Base-by-base conservation (phyloP, 2,113 vertebrate genomes). In the Fukomys damarensis region DNA sequence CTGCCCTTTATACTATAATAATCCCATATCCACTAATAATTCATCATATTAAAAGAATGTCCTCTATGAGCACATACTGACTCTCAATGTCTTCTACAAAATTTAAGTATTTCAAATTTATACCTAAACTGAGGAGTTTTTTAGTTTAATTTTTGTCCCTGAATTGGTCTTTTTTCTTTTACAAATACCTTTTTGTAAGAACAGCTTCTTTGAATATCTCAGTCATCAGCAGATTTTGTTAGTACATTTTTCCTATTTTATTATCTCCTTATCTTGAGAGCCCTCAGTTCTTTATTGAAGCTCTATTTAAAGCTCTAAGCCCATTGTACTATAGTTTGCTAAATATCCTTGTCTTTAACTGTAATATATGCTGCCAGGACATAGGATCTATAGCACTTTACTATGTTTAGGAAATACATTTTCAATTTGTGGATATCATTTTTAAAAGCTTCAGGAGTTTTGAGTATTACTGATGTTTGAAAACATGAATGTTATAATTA, bases 91-190 rank as follows among this genome's bases (percentile, higher is more conserved):
- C 24, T 80, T 32, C 38, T 30, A 86, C 43, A 43, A 80, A 61
- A 30, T 72, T 89, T 90, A 63, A 8, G 46, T 81, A 93, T 81
- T 91, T 72, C 70, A 93, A 56, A 30, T 63, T 86, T 66, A 19
- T 56, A 91, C 7, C 35, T 38, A 58, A 77, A 68, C 20, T 49
- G 58, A 89, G 82, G 54, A 66, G 30, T 74, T 88, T 49, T 35
- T 63, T 26, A 11, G 3, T 35, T 94, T 86, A 90, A 43, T 4
- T n/a, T 30, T 80, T 70, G 6, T 63, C 89, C 43, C 61, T 3
- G 38, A 5, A 49, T 46, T 86, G n/a, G 17, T 8, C 9, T 56
- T 66, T 59, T 49, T 52, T 54, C 43, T 83, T 95, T 94, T 49
- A 74, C 26, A 86, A 49, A 89, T 68, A 2, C 35, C 9, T 81